Conservation (phyloP, 2,797 vertebrate genomes). For the Tangara arthus region DNA sequence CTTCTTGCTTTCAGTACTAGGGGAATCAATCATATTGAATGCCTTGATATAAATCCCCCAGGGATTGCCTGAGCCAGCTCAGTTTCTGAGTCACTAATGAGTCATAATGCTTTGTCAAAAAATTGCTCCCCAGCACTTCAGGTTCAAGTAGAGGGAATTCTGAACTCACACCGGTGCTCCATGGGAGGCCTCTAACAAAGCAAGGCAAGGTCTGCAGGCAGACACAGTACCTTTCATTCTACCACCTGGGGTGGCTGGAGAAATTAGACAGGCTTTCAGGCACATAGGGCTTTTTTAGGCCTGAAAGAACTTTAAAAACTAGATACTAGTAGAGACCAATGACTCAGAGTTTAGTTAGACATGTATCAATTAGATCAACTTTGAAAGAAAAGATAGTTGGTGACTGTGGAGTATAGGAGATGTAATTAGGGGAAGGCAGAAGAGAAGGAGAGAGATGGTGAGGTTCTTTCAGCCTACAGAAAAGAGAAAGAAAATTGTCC, state of each 20-base stretch:
- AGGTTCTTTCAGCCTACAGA: background rate
- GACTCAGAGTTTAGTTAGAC: conserved; percentile 14
- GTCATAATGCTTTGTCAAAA: conserved; percentile 52
- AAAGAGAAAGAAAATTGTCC: background rate
- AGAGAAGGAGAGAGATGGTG: background rate
- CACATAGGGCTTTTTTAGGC: background rate
- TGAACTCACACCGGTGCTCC: conserved; percentile 32
- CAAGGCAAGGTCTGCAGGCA: conserved; percentile 19
- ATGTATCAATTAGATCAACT: conserved; percentile 3
- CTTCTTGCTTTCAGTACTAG: background rate
- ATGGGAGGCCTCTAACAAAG: conserved; percentile 55
- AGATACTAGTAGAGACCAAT: background rate
- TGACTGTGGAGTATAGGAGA: background rate
- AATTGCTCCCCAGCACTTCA: conserved; percentile 50
- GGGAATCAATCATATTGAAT: conserved; percentile 24
- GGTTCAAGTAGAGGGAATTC: conserved; percentile 46
- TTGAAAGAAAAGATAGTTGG: background rate
- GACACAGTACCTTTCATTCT: conserved; percentile 43
- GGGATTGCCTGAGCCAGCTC: conserved; percentile 10
- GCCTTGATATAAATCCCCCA: conserved; percentile 24
- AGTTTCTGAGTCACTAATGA: conserved; percentile 54
- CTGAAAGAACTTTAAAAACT: conserved; percentile 32
- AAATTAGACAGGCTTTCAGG: conserved; percentile 39
- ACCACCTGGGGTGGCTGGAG: conserved; percentile 41
- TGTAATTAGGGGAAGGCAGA: conserved; percentile 10